These are phyloP conservation scores for Gonatopus flavifemur DNA, from an alignment of 1,140 invertebrate genomes.

Conservation along the genomic window DNA sequence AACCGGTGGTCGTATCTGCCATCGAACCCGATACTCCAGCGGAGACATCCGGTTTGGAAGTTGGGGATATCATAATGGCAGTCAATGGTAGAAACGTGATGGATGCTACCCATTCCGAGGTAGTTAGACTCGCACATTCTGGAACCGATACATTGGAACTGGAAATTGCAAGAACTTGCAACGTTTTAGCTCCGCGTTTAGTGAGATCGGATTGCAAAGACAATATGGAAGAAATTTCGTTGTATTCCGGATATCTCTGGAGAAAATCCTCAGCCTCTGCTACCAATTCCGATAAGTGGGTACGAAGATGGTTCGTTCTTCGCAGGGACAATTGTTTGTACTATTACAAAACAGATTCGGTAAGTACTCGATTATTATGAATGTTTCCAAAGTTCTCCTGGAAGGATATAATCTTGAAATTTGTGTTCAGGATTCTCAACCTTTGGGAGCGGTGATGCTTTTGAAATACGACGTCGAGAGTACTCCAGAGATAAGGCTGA, in stretches of 20 bases:
- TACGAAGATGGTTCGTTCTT: constrained; percentile 86
- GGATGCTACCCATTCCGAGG: constrained; percentile 90
- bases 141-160: constrained; percentile 83
- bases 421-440: constrained; percentile 74
- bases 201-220: constrained; percentile 51
- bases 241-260: constrained; percentile 81
- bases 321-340: constrained; percentile 92
- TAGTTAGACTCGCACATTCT: constrained; percentile 89
- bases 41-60: constrained; percentile 85
- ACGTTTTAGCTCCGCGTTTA: constrained; percentile 68
- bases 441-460: constrained; percentile 85
- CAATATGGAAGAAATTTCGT: constrained; percentile 61
- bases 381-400: not conserved
- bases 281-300: constrained; percentile 74
- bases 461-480: constrained; percentile 76
- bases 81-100: constrained; percentile 87
- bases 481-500: constrained; percentile 64
- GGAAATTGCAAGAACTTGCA: constrained; percentile 84
- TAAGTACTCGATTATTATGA: constrained; percentile 52
- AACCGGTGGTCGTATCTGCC: constrained; percentile 92
- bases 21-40: constrained; percentile 91
- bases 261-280: constrained; percentile 65
- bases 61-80: constrained; percentile 91
- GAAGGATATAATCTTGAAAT: constrained; percentile 1
- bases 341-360: constrained; percentile 89